A percentile compares a stretch with the other conserved stretches of the same genome.
These are phyloP conservation scores for Crotalus tigris DNA, from an alignment of 2,113 vertebrate species.

Conservation along the genomic window DNA sequence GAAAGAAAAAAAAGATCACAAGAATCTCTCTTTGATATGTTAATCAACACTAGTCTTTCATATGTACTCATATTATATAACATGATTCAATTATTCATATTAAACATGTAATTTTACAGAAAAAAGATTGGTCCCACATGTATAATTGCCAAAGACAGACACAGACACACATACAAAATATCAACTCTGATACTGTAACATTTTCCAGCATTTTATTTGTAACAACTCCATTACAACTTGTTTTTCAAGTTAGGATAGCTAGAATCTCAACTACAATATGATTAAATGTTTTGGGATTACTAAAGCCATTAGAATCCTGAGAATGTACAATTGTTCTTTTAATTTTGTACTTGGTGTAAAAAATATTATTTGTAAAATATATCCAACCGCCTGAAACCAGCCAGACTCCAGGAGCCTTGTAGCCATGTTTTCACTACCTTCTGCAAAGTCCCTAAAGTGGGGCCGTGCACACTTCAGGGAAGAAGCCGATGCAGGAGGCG, in stretches of 20 bases:
- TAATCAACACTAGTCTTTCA: not conserved
- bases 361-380: not conserved
- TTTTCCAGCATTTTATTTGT: not conserved
- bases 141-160: not conserved
- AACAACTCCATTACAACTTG: not conserved
- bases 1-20: not conserved
- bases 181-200: not conserved
- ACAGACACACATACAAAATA: not conserved
- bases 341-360: not conserved
- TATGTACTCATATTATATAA: not conserved
- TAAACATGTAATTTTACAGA: not conserved
- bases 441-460: not conserved
- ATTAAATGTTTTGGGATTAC: not conserved
- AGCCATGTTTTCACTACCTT: not conserved
- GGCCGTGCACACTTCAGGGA: not conserved
- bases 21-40: not conserved
- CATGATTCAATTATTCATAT: not conserved
- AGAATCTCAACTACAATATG: not conserved
- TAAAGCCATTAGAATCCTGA: not conserved
- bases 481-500: not conserved
- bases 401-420: not conserved
- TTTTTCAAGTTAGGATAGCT: not conserved
- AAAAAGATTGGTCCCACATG: not conserved
- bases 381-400: not conserved
- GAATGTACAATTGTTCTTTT: not conserved